phyloP scores from a whole-genome alignment of 1,140 invertebrate species.

The Brachionus paranguensis region DNA sequence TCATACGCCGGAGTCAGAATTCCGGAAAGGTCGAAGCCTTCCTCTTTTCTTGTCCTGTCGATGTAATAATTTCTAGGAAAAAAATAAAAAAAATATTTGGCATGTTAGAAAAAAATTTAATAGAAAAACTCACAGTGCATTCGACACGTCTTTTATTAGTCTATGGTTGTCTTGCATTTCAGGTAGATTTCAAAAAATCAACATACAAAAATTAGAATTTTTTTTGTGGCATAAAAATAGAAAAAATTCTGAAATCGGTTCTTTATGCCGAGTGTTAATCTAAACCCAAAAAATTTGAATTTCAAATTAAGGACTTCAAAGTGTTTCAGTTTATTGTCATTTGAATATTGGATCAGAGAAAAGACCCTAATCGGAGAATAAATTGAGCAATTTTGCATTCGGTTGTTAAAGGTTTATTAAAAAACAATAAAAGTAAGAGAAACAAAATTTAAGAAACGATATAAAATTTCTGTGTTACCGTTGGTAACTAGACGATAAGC shows the following conservation, averaged over 20 bases:
- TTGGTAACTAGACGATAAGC: slow-evolving; percentile 8
- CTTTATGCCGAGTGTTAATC: neutral
- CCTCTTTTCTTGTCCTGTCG: slow-evolving; percentile 11
- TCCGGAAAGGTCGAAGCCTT: slow-evolving; percentile 8
- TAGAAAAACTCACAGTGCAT: slow-evolving; percentile 8
- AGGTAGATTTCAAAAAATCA: neutral
- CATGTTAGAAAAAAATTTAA: neutral
- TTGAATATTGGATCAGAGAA: neutral
- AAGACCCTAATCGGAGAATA: neutral
- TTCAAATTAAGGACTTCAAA: neutral
- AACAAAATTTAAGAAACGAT: neutral
- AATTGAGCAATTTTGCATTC: slow-evolving; percentile 32
- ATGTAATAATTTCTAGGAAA: slow-evolving; percentile 17
- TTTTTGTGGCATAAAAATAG: neutral
- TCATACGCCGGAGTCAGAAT: slow-evolving; percentile 12
- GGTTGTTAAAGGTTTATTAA: slow-evolving; percentile 34
- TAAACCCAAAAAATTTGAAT: neutral
- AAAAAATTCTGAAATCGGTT: neutral
- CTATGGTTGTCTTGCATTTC: slow-evolving; percentile 37
- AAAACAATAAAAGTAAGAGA: slow-evolving; percentile 26
- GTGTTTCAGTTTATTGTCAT: neutral
- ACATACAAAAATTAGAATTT: neutral
- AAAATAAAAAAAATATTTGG: neutral
- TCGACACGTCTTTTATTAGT: slow-evolving; percentile 35
- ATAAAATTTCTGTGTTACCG: slow-evolving; percentile 22